phyloP scores from a whole-genome alignment of 1,140 invertebrate species.

The Aphelenchoides besseyi region DNA sequence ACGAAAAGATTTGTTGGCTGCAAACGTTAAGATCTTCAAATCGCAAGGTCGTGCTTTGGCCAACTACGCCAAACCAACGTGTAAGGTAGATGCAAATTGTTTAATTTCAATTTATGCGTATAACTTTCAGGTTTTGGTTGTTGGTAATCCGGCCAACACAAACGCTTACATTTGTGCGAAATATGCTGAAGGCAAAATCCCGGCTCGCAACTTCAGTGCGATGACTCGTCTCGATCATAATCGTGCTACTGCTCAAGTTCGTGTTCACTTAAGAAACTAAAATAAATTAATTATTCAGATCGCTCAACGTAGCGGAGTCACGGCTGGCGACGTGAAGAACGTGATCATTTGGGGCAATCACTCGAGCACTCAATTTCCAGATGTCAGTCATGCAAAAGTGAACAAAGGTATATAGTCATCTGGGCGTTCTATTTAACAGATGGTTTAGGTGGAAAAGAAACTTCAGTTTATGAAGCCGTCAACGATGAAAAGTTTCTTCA shows the following conservation, averaged over 20 bases:
- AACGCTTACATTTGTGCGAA: slow-evolving; percentile 93
- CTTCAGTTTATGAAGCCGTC: slow-evolving; percentile 71
- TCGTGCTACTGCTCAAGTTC: slow-evolving; percentile 78
- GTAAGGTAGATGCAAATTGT: slow-evolving; percentile 72
- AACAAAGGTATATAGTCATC: slow-evolving; percentile 43
- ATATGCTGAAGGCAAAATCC: slow-evolving; percentile 94
- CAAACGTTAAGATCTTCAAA: slow-evolving; percentile 98
- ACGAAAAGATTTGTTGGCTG: slow-evolving; percentile 87
- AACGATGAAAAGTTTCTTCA: slow-evolving; percentile 80
- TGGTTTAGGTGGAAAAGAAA: slow-evolving; percentile 40
- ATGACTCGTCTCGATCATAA: slow-evolving; percentile 98
- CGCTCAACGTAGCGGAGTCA: slow-evolving; percentile 66
- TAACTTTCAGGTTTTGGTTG: slow-evolving; percentile 73
- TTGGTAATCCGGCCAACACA: slow-evolving; percentile 98
- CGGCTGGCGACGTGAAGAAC: slow-evolving; percentile 76
- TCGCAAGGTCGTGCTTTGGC: slow-evolving; percentile 85
- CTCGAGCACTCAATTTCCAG: slow-evolving; percentile 95
- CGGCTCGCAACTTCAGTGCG: slow-evolving; percentile 90
- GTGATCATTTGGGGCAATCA: slow-evolving; percentile 99
- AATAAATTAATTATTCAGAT: slow-evolving; percentile 68
- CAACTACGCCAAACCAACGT: slow-evolving; percentile 84
- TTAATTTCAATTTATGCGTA: slow-evolving; percentile 1
- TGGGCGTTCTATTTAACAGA: slow-evolving; percentile 12
- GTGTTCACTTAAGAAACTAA: slow-evolving; percentile 62
- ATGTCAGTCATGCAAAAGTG: slow-evolving; percentile 76